These are phyloP conservation scores for Luperina nickerlii DNA, from an alignment of 2,888 invertebrate species.

Conservation along the genomic window DNA sequence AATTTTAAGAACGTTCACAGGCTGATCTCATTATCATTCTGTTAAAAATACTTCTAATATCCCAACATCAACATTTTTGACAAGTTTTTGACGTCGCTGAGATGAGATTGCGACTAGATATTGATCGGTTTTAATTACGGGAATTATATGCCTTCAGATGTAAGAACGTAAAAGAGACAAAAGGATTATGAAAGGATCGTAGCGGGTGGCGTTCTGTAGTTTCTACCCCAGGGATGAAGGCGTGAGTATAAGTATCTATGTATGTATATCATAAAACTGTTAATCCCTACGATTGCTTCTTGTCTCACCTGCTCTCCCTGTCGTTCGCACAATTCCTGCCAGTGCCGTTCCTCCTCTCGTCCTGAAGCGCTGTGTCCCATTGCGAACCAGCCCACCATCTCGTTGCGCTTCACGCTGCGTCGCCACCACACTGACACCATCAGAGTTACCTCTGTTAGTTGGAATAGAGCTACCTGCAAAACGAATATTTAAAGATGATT, in stretches of 20 bases:
- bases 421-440: slow-evolving; percentile 98
- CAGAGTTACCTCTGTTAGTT: slow-evolving; percentile 97
- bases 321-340: slow-evolving; percentile 97
- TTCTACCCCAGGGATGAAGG: background rate
- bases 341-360: slow-evolving; percentile 97
- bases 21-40: too few relatives aligned
- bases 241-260: background rate
- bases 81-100: too few relatives aligned
- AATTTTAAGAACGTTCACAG: too few relatives aligned
- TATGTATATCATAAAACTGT: background rate
- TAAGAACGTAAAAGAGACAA: background rate
- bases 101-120: too few relatives aligned
- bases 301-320: slow-evolving; percentile 93
- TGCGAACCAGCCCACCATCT: slow-evolving; percentile 99
- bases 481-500: background rate
- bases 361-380: slow-evolving; percentile 97
- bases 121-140: too few relatives aligned
- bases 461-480: slow-evolving; percentile 96
- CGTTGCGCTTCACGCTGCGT: slow-evolving; percentile 97
- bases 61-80: too few relatives aligned
- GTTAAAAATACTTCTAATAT: too few relatives aligned
- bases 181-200: background rate
- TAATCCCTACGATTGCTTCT: background rate
- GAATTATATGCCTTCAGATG: background rate
- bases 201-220: background rate